phyloP scores from a whole-genome alignment of 2,797 vertebrate species.

The Bradypus variegatus region DNA sequence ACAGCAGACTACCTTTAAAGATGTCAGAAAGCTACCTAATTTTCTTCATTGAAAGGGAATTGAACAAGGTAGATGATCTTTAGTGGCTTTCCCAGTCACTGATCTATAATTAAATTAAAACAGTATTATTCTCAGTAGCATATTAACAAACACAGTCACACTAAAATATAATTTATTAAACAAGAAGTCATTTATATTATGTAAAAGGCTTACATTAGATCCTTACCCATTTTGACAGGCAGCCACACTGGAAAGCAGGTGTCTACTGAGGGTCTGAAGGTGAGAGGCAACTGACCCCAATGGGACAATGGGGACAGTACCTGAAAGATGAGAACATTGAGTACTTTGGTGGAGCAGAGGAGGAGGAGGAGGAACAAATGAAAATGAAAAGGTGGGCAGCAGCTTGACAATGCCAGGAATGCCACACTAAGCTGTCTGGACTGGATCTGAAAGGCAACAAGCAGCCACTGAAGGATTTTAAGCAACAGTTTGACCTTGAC shows the following conservation, averaged over 20 bases:
- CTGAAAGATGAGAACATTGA: background rate
- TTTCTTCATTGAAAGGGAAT: background rate
- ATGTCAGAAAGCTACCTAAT: background rate
- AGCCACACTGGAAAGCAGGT: background rate
- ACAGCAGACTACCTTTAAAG: background rate
- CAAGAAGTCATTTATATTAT: background rate
- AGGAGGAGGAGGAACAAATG: background rate
- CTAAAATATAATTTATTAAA: background rate
- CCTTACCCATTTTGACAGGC: background rate
- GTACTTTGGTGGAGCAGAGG: background rate
- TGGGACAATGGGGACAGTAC: background rate
- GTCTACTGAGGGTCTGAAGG: background rate
- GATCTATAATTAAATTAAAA: background rate
- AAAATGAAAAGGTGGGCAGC: background rate
- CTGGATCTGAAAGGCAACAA: background rate
- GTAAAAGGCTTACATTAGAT: background rate
- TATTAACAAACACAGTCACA: background rate
- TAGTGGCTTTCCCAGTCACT: background rate
- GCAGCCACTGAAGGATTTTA: constrained; percentile 24
- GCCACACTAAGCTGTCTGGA: background rate
- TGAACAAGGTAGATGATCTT: background rate
- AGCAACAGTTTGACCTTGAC: constrained; percentile 49
- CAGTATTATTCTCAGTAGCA: background rate
- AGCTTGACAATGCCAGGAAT: background rate
- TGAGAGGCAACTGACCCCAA: background rate